Evolutionary conservation across 2,888 invertebrate species (phyloP).

Genomic region (Drosophila mimetica): DNA sequence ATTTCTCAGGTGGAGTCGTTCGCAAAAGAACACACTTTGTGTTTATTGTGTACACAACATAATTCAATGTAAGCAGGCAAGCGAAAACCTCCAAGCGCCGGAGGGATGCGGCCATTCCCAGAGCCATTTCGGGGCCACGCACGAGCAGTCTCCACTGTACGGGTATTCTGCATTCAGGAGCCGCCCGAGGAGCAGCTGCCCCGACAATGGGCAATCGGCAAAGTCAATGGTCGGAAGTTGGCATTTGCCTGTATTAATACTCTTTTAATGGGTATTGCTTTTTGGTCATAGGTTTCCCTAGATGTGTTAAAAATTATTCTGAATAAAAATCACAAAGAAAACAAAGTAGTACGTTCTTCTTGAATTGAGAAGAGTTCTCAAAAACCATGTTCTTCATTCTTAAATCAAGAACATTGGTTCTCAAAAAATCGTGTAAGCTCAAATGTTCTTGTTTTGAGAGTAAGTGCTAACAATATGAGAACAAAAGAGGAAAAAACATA

Average conservation of each 20-base stretch:
- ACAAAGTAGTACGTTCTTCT: too few species aligned
- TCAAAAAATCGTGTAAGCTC: too few species aligned
- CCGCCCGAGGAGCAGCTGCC: constrained; percentile 13
- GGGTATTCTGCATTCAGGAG: constrained; percentile 19
- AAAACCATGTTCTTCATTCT: too few species aligned
- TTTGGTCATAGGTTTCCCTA: neutral
- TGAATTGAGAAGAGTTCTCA: too few species aligned
- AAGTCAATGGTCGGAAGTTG: constrained; percentile 53
- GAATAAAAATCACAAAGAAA: too few species aligned
- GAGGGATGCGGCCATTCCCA: constrained; percentile 26
- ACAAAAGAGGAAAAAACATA: too few species aligned
- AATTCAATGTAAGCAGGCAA: constrained; percentile 66
- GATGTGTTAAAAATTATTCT: too few species aligned
- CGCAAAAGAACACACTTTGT: constrained; percentile 18
- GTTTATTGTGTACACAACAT: constrained; percentile 57
- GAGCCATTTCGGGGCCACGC: constrained; percentile 51
- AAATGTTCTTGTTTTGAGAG: too few species aligned
- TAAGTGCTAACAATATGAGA: too few species aligned
- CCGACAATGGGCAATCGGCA: constrained; percentile 62
- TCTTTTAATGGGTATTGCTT: neutral
- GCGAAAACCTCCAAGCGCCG: constrained; percentile 34
- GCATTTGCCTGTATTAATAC: constrained; percentile 18
- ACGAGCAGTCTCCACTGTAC: constrained; percentile 49
- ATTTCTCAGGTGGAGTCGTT: constrained; percentile 19
- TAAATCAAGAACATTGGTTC: too few species aligned